Conservation (phyloP, 23 tunicate species). For the Clavelina lepadiformis region DNA sequence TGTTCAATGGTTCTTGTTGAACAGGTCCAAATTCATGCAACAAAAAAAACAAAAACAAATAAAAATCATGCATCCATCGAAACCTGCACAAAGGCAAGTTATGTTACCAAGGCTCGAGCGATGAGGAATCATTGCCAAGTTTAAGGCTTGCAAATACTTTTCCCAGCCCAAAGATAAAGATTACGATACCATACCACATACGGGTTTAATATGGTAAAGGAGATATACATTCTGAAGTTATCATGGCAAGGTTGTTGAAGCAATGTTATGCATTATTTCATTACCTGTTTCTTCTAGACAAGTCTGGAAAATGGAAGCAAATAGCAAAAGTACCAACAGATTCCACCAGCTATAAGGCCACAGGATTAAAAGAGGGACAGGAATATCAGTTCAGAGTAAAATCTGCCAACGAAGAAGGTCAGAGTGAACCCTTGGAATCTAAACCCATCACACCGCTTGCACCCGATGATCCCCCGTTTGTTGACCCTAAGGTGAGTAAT, state of each 20-base stretch:
- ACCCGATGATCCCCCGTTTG: conserved; percentile 63
- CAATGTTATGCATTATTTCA: neutral
- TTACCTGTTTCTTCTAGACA: conserved; percentile 5
- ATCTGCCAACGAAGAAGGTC: conserved; percentile 71
- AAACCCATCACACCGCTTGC: conserved; percentile 58
- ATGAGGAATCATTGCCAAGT: no score
- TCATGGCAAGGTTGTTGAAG: neutral
- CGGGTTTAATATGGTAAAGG: neutral
- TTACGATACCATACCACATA: no score
- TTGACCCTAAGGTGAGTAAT: conserved; percentile 81
- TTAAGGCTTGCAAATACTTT: no score
- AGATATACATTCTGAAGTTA: neutral
- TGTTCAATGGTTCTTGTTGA: no score
- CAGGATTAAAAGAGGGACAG: conserved; percentile 63
- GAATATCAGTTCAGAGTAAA: conserved; percentile 72
- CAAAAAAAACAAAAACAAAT: no score
- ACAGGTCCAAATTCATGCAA: no score
- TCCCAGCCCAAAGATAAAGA: no score
- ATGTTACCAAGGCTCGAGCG: no score
- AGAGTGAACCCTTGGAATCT: conserved; percentile 75
- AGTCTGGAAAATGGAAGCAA: conserved; percentile 63
- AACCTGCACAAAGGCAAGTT: no score
- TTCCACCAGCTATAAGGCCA: conserved; percentile 37
- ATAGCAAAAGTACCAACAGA: conserved; percentile 41
- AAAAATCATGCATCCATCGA: no score